phyloP scores from a whole-genome alignment of 2,888 invertebrate species.

The Rhabditoides inermis region DNA sequence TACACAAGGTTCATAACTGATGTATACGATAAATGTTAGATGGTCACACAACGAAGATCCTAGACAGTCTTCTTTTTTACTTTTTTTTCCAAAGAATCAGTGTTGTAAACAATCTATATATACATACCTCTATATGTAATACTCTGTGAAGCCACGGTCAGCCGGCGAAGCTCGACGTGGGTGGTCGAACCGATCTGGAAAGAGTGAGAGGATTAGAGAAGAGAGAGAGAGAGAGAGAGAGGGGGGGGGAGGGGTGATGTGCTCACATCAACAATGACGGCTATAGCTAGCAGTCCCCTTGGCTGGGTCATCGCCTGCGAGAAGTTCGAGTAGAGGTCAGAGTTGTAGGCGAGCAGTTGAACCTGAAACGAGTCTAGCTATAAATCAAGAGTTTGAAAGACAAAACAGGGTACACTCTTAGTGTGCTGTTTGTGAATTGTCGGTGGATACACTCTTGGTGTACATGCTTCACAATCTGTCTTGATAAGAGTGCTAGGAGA shows the following conservation, averaged over 20 bases:
- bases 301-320: slow-evolving; percentile 85
- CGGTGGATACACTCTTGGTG: too few species aligned
- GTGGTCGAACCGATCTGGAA: slow-evolving; percentile 82
- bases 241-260: too few species aligned
- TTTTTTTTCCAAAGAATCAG: background rate
- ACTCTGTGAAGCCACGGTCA: slow-evolving; percentile 83
- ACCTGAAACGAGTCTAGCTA: too few species aligned
- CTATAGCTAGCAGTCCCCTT: slow-evolving; percentile 87
- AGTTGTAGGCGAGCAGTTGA: slow-evolving; percentile 95
- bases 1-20: too few species aligned
- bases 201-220: background rate
- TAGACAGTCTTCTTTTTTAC: too few species aligned
- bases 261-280: slow-evolving; percentile 80
- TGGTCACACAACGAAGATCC: too few species aligned
- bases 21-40: too few species aligned
- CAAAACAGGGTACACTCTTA: too few species aligned
- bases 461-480: too few species aligned
- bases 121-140: slow-evolving; percentile 66
- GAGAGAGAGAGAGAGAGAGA: background rate
- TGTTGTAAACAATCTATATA: slow-evolving; percentile 2
- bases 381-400: slow-evolving; percentile 1
- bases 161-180: slow-evolving; percentile 78
- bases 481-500: too few species aligned
- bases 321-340: slow-evolving; percentile 89
- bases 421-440: too few species aligned